Evolutionary conservation across 1,140 invertebrate species (phyloP).

Genomic region (Colletes gigas): DNA sequence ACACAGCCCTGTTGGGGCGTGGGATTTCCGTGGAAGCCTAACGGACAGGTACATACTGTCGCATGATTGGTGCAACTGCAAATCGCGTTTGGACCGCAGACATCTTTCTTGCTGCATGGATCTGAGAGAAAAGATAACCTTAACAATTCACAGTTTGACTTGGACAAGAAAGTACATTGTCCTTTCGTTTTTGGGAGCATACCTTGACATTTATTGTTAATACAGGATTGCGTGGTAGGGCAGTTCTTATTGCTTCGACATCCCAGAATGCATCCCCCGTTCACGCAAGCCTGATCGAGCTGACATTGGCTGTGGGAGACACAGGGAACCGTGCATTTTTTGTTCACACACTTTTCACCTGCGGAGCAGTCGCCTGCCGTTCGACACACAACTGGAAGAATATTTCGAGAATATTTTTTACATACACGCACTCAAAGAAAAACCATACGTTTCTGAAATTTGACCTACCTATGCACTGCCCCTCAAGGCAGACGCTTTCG

Average conservation of each 20-base stretch:
- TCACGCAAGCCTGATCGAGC: constrained; percentile 89
- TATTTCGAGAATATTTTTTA: background rate
- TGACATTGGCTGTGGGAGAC: constrained; percentile 90
- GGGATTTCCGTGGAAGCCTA: constrained; percentile 92
- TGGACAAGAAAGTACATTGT: background rate
- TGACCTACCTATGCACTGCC: constrained; percentile 86
- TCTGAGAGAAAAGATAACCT: constrained; percentile 78
- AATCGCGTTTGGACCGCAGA: constrained; percentile 92
- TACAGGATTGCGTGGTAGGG: constrained; percentile 87
- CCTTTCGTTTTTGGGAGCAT: background rate
- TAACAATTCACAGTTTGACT: background rate
- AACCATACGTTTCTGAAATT: background rate
- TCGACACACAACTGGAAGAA: constrained; percentile 86
- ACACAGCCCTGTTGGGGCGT: constrained; percentile 94
- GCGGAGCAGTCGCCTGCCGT: constrained; percentile 89
- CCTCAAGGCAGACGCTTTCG: constrained; percentile 89
- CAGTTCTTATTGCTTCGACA: constrained; percentile 92
- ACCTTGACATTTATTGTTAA: constrained; percentile 90
- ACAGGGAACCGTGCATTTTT: constrained; percentile 89
- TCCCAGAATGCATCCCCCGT: constrained; percentile 89
- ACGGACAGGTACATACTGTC: constrained; percentile 89
- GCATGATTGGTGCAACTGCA: constrained; percentile 88
- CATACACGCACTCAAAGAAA: background rate
- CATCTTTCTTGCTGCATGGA: constrained; percentile 88
- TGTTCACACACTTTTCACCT: constrained; percentile 90